Evolutionary conservation across 2,113 vertebrate species (phyloP).

Genomic region (Pterocles orientalis): DNA sequence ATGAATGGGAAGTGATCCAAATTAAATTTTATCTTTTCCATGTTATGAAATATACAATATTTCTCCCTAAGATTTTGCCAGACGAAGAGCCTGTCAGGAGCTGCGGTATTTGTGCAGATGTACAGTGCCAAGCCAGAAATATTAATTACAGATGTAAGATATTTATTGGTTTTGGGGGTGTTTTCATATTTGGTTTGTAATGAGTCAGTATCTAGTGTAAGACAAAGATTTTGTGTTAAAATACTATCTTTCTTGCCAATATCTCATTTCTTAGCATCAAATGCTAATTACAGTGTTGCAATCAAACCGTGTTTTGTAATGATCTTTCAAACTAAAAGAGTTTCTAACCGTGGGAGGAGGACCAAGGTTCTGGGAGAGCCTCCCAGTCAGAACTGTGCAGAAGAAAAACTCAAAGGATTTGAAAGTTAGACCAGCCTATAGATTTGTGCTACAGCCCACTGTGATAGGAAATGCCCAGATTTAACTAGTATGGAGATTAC

Average conservation of each 20-base stretch:
- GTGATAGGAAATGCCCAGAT: not conserved
- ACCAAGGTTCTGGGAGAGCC: not conserved
- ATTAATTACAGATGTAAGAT: not conserved
- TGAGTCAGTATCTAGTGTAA: not conserved
- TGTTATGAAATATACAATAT: not conserved
- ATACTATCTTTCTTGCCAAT: not conserved
- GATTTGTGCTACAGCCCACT: not conserved
- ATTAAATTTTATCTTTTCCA: not conserved
- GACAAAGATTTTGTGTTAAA: not conserved
- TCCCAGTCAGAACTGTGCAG: not conserved
- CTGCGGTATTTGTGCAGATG: slow-evolving; percentile 17
- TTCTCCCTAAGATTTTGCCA: not conserved
- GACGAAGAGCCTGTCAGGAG: not conserved
- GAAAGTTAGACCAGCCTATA: not conserved
- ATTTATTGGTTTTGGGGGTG: not conserved
- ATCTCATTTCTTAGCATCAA: not conserved
- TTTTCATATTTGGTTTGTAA: not conserved
- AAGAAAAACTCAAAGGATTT: not conserved
- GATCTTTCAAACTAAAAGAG: not conserved
- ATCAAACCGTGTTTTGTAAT: not conserved
- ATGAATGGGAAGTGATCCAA: not conserved
- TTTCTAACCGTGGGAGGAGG: not conserved
- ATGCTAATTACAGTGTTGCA: not conserved
- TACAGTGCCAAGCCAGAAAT: not conserved
- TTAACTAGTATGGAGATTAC: not conserved